Evolutionary conservation across 1,140 invertebrate species (phyloP).

Genomic region (Zophobas morio): DNA sequence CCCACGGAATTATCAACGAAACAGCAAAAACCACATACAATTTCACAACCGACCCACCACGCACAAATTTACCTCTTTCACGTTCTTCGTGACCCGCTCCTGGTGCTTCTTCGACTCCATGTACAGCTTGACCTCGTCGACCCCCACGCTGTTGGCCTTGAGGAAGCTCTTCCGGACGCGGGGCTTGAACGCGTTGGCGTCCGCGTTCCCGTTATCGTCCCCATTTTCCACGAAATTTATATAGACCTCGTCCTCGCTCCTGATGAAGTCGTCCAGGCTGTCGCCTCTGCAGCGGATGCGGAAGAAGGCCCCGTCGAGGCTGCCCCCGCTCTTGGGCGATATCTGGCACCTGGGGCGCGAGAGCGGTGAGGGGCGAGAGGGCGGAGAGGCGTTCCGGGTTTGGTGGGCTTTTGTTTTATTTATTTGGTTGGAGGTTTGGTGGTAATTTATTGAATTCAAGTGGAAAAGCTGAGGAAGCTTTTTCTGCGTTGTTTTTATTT

Average conservation of each 20-base stretch:
- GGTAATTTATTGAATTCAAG: too few relatives aligned
- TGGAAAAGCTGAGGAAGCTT: too few relatives aligned
- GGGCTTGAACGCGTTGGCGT: slow-evolving; percentile 53
- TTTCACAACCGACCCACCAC: slow-evolving; percentile 1
- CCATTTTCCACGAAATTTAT: slow-evolving; percentile 61
- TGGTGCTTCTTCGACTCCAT: slow-evolving; percentile 58
- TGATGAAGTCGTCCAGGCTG: slow-evolving; percentile 46
- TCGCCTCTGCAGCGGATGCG: slow-evolving; percentile 14
- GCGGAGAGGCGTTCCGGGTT: too few relatives aligned
- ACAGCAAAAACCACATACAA: too few relatives aligned
- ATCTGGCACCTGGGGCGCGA: slow-evolving; percentile 10
- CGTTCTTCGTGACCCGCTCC: slow-evolving; percentile 60
- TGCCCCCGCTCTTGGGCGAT: slow-evolving; percentile 19
- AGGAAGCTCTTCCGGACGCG: slow-evolving; percentile 24
- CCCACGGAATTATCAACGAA: too few relatives aligned
- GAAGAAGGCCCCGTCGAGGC: slow-evolving; percentile 17
- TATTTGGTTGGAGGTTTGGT: too few relatives aligned
- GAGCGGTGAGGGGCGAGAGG: slow-evolving; percentile 40
- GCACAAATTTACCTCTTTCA: slow-evolving; percentile 60
- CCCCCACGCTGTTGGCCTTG: slow-evolving; percentile 45
- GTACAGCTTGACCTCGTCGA: slow-evolving; percentile 56
- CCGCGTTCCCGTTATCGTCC: slow-evolving; percentile 58
- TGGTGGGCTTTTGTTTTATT: too few relatives aligned
- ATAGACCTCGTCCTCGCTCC: slow-evolving; percentile 58
- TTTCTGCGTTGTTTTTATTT: too few relatives aligned